Conservation (phyloP, 2,888 invertebrate genomes). For the Nemotelus nigrinus region DNA sequence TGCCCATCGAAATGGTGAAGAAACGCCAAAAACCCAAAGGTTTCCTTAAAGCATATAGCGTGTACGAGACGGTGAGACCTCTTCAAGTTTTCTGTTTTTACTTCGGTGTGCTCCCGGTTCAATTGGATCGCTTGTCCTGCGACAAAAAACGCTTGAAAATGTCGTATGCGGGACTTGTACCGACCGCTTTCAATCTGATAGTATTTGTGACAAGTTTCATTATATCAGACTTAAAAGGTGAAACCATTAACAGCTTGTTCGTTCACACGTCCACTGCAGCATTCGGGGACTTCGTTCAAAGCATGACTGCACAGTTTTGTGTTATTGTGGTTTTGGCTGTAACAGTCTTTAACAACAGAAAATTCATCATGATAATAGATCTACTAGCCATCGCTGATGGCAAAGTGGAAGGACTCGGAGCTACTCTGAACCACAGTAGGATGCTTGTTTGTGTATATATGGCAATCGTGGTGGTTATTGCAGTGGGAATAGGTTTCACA, state of each 20-base stretch:
- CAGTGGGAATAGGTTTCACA: slow-evolving; percentile 58
- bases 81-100: not conserved
- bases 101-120: slow-evolving; percentile 9
- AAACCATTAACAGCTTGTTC: slow-evolving; percentile 56
- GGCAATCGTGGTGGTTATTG: slow-evolving; percentile 57
- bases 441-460: slow-evolving; percentile 58
- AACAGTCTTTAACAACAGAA: slow-evolving; percentile 57
- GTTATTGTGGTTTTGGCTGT: slow-evolving; percentile 56
- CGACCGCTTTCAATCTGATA: slow-evolving; percentile 52
- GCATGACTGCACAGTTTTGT: slow-evolving; percentile 56
- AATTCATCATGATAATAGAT: slow-evolving; percentile 58
- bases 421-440: slow-evolving; percentile 59
- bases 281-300: slow-evolving; percentile 56
- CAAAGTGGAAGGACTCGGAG: slow-evolving; percentile 59
- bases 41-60: not conserved
- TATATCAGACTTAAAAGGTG: slow-evolving; percentile 49
- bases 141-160: not conserved
- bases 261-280: slow-evolving; percentile 55
- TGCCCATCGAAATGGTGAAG: too few relatives aligned
- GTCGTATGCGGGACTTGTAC: slow-evolving; percentile 13
- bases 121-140: not conserved
- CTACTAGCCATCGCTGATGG: slow-evolving; percentile 59
- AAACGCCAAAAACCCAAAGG: too few relatives aligned
- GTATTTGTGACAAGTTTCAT: slow-evolving; percentile 58
- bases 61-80: not conserved